A percentile compares a stretch with the other conserved stretches of the same genome.
These are phyloP conservation scores for Cotesia congregata DNA, from an alignment of 2,888 invertebrate genomes.

Conservation along the genomic window DNA sequence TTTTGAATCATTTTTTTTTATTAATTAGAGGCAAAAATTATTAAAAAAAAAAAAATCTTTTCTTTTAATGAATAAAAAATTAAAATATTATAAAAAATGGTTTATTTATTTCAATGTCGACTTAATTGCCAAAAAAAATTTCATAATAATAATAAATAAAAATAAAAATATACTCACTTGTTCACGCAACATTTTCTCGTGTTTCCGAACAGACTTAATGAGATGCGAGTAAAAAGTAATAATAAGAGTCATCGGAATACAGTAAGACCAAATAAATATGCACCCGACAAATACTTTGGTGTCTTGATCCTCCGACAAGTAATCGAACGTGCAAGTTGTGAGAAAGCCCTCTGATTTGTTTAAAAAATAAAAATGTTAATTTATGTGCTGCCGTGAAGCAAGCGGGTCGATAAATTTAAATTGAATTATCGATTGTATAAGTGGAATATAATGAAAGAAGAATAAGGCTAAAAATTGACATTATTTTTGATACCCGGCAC, in stretches of 20 bases:
- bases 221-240: conserved; percentile 89
- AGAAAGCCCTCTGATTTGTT: conserved; percentile 85
- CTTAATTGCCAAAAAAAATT: background rate
- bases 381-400: background rate
- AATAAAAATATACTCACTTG: conserved; percentile 69
- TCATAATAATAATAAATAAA: conserved; percentile 50
- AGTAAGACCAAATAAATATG: conserved; percentile 84
- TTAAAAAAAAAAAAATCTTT: too few relatives aligned
- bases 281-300: conserved; percentile 82
- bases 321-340: conserved; percentile 88
- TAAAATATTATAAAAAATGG: too few relatives aligned
- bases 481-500: conserved; percentile 74
- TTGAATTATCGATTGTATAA: background rate
- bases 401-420: background rate
- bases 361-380: background rate
- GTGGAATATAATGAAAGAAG: background rate
- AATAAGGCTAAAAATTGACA: background rate
- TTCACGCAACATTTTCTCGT: conserved; percentile 85
- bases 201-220: conserved; percentile 87
- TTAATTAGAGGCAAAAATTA: too few relatives aligned
- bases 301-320: conserved; percentile 83
- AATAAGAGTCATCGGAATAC: conserved; percentile 83
- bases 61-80: too few relatives aligned
- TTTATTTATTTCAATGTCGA: too few relatives aligned
- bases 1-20: too few relatives aligned